Evolutionary conservation across 2,113 vertebrate species (phyloP).

Genomic region (Symphodus melops): DNA sequence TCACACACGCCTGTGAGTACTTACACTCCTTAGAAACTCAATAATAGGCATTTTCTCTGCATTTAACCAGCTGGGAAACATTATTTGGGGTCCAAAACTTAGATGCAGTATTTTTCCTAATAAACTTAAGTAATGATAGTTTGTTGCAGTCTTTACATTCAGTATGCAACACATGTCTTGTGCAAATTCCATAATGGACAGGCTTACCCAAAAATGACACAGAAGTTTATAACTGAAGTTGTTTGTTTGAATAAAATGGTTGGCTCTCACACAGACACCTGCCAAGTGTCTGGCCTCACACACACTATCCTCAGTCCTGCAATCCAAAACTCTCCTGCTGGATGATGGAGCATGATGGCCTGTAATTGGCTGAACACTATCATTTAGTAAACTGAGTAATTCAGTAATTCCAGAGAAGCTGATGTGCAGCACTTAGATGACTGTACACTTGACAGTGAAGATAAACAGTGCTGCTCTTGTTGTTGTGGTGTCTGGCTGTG

Average conservation of each 20-base stretch:
- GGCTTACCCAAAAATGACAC: constrained; percentile 21
- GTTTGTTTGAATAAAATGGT: constrained; percentile 17
- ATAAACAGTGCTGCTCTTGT: background rate
- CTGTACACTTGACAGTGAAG: constrained; percentile 1
- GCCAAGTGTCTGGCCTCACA: constrained; percentile 34
- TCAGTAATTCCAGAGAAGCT: constrained; percentile 47
- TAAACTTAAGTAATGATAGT: too few relatives aligned
- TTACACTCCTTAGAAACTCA: background rate
- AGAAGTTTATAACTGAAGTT: constrained; percentile 32
- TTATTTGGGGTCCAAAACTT: background rate
- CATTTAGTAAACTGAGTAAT: constrained; percentile 49
- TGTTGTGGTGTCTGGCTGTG: background rate
- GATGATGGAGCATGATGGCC: constrained; percentile 46
- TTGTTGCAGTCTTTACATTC: background rate
- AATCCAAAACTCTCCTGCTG: constrained; percentile 52
- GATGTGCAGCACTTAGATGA: constrained; percentile 25
- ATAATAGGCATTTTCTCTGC: background rate
- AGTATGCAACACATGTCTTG: background rate
- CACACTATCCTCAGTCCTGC: constrained; percentile 16
- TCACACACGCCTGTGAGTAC: constrained; percentile 99
- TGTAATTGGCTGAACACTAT: constrained; percentile 35
- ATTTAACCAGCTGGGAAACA: background rate
- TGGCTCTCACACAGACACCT: constrained; percentile 19
- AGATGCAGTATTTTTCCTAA: background rate
- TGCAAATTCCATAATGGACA: background rate